These are phyloP conservation scores for Brachypalpus laphriformis DNA, from an alignment of 2,888 invertebrate genomes.

Conservation along the genomic window DNA sequence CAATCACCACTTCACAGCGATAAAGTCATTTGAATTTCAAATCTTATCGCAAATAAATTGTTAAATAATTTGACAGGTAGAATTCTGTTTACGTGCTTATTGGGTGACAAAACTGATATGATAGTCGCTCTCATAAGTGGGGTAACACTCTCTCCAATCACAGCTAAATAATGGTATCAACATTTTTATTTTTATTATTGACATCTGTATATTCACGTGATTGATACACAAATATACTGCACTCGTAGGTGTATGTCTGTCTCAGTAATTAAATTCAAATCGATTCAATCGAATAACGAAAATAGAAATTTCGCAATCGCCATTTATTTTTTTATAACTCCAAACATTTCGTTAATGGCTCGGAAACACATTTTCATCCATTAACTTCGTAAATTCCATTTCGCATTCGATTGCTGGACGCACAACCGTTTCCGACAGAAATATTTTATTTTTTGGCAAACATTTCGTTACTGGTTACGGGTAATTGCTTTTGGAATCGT, in stretches of 20 bases:
- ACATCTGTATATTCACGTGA: background rate
- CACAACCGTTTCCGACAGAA: slow-evolving; percentile 27
- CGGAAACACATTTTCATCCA: slow-evolving; percentile 57
- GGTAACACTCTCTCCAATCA: background rate
- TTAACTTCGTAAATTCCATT: slow-evolving; percentile 49
- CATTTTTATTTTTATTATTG: background rate
- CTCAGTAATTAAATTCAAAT: slow-evolving; percentile 40
- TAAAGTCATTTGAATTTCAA: background rate
- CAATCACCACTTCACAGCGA: background rate
- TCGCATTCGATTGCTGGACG: slow-evolving; percentile 1
- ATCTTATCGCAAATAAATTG: slow-evolving; percentile 21
- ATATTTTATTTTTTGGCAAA: background rate
- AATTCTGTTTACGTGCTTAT: background rate
- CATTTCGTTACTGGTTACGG: slow-evolving; percentile 23
- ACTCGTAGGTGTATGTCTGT: background rate
- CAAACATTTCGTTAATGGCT: slow-evolving; percentile 34
- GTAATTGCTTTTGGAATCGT: slow-evolving; percentile 56
- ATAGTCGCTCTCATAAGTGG: background rate
- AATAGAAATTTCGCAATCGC: slow-evolving; percentile 40
- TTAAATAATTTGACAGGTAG: slow-evolving; percentile 24
- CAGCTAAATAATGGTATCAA: background rate
- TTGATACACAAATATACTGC: background rate
- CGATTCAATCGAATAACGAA: slow-evolving; percentile 36
- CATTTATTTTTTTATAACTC: slow-evolving; percentile 2
- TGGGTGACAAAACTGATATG: background rate